phyloP scores from a whole-genome alignment of 2,113 vertebrate genomes.

The Plestiodon gilberti region DNA sequence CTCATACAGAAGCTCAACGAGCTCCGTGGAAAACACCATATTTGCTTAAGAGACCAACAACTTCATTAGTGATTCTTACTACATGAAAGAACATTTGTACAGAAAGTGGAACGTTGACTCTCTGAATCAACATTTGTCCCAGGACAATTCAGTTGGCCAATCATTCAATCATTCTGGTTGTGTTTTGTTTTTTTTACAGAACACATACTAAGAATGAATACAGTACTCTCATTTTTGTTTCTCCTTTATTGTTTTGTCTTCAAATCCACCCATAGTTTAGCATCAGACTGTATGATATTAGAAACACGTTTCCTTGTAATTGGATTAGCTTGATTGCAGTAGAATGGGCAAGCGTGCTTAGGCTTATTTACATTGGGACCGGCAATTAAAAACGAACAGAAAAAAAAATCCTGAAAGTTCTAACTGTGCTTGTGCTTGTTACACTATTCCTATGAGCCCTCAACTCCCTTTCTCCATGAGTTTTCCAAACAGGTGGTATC shows the following conservation, averaged over 20 bases:
- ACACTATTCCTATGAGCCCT: background rate
- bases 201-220: too few relatives aligned
- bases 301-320: too few relatives aligned
- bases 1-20: background rate
- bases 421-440: background rate
- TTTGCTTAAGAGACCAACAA: background rate
- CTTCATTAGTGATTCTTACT: background rate
- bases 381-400: background rate
- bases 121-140: background rate
- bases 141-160: background rate
- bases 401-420: background rate
- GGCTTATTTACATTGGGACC: background rate
- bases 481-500: too few relatives aligned
- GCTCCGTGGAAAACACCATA: slow-evolving; percentile 8
- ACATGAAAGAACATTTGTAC: background rate
- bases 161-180: background rate
- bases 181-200: background rate
- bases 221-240: background rate
- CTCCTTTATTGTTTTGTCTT: background rate
- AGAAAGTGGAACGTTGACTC: background rate
- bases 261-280: background rate
- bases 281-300: background rate
- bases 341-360: background rate
- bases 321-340: background rate
- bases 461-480: too few relatives aligned